Percentiles rank a stretch among this genome's conserved stretches.
Evolutionary conservation across 2,888 invertebrate genomes (phyloP).

Genomic region (Shargacucullia verbasci): DNA sequence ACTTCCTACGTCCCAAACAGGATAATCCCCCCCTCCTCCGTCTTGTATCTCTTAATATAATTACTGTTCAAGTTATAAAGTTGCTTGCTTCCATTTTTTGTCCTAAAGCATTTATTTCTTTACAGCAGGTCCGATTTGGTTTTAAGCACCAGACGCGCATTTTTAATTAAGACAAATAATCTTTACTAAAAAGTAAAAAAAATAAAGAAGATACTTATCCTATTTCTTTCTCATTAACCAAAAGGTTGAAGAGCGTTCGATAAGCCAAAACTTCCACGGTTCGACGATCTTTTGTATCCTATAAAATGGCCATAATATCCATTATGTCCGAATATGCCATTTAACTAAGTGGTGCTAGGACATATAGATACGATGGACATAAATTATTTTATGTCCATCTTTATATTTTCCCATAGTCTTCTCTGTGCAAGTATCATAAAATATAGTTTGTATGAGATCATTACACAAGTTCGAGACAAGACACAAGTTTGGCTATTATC

Average conservation of each 20-base stretch:
- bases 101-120: too few relatives aligned
- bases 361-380: conserved; percentile 33
- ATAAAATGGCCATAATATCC: conserved; percentile 42
- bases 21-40: too few relatives aligned
- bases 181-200: background rate
- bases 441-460: background rate
- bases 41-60: too few relatives aligned
- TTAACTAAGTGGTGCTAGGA: conserved; percentile 46
- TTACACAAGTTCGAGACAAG: too few relatives aligned
- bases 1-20: too few relatives aligned
- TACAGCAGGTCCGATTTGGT: too few relatives aligned
- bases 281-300: conserved; percentile 36
- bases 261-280: conserved; percentile 22
- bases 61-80: too few relatives aligned
- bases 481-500: too few relatives aligned
- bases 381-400: conserved; percentile 48
- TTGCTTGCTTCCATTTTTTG: too few relatives aligned
- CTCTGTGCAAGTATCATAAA: background rate
- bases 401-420: conserved; percentile 11
- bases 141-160: too few relatives aligned
- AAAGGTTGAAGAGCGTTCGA: conserved; percentile 16
- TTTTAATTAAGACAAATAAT: too few relatives aligned
- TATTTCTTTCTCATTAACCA: conserved; percentile 13
- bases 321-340: conserved; percentile 42
- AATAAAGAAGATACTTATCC: background rate